Evolutionary conservation across 2,113 vertebrate species (phyloP).

Genomic region (Amphiprion ocellaris): DNA sequence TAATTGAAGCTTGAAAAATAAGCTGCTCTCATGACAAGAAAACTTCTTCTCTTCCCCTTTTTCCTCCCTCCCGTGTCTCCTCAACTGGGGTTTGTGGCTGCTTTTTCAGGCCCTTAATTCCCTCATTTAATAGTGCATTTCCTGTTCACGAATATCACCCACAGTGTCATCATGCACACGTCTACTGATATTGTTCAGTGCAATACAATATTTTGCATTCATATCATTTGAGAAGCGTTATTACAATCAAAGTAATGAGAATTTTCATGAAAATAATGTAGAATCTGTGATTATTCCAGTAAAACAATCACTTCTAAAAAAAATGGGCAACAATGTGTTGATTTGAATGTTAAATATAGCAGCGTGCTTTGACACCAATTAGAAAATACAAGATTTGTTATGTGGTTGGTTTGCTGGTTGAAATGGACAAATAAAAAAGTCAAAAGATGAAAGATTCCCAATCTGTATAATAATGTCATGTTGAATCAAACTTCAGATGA

Average conservation of each 20-base stretch:
- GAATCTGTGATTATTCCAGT: neutral
- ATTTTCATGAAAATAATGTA: neutral
- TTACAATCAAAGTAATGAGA: neutral
- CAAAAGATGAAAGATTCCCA: neutral
- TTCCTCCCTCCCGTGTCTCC: neutral
- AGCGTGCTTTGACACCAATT: too few species aligned
- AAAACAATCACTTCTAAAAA: neutral
- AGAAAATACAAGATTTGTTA: too few species aligned
- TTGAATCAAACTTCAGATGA: neutral
- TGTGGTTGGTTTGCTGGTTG: neutral
- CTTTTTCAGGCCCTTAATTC: conserved; percentile 43
- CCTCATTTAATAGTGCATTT: conserved; percentile 70
- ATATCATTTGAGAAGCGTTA: neutral
- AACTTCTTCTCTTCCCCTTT: conserved; percentile 16
- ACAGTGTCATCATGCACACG: conserved; percentile 38
- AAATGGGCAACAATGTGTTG: too few species aligned
- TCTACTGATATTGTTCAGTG: conserved; percentile 22
- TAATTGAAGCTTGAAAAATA: conserved; percentile 71
- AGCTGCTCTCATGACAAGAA: conserved; percentile 45
- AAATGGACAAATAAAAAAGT: neutral
- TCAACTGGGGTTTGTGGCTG: conserved; percentile 37
- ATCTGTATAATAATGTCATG: neutral
- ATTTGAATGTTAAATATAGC: too few species aligned
- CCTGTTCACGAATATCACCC: conserved; percentile 68
- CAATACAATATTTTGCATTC: conserved; percentile 23